Evolutionary conservation across 2,888 invertebrate genomes (phyloP).

Genomic region (Molorchus minor): DNA sequence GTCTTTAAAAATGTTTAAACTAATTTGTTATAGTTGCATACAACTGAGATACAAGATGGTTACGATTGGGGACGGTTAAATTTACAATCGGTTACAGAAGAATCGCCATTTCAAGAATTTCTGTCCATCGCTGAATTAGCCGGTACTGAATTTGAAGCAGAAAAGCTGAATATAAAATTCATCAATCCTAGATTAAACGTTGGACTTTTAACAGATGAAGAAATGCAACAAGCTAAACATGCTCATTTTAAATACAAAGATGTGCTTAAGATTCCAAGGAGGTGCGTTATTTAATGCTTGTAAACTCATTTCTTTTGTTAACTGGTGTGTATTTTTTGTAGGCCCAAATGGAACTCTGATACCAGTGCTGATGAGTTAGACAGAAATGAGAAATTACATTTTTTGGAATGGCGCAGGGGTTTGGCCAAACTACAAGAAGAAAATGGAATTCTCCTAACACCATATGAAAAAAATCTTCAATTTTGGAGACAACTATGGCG

Average conservation of each 20-base stretch:
- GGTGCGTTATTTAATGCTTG: constrained; percentile 61
- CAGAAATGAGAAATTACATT: constrained; percentile 80
- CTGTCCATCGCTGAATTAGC: constrained; percentile 94
- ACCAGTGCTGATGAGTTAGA: constrained; percentile 85
- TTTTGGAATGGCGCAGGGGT: constrained; percentile 89
- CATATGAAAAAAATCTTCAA: constrained; percentile 97
- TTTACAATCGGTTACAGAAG: constrained; percentile 92
- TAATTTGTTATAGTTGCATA: constrained; percentile 72
- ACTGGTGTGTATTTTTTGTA: constrained; percentile 48
- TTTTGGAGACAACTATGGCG: constrained; percentile 99
- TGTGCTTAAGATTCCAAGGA: constrained; percentile 82
- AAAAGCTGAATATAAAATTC: constrained; percentile 85
- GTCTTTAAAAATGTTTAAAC: constrained; percentile 22
- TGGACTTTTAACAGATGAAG: constrained; percentile 70
- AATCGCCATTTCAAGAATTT: constrained; percentile 96
- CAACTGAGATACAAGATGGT: constrained; percentile 88
- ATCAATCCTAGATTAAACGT: constrained; percentile 71
- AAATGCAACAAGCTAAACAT: constrained; percentile 65
- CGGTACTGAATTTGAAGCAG: constrained; percentile 91
- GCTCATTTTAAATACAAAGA: constrained; percentile 69
- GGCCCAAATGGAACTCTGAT: constrained; percentile 82
- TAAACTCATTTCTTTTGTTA: not conserved
- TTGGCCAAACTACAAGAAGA: constrained; percentile 81
- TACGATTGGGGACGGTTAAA: constrained; percentile 92
- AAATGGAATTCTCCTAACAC: constrained; percentile 87